Evolutionary conservation across 2,113 vertebrate species (phyloP).

Genomic region (Xerus inauris): DNA sequence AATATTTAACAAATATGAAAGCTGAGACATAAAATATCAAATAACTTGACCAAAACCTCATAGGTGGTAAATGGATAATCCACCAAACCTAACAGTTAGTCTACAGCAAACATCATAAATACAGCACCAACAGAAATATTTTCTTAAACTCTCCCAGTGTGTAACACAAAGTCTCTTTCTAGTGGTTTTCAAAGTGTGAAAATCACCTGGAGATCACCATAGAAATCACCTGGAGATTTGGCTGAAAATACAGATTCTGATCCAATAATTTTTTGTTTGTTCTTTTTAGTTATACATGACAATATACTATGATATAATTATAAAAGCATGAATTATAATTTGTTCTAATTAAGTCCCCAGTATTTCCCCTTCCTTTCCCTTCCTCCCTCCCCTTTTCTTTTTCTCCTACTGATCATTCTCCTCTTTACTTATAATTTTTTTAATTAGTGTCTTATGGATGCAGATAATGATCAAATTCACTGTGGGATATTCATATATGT

Average conservation of each 20-base stretch:
- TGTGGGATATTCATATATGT: too few relatives aligned
- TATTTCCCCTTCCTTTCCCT: too few relatives aligned
- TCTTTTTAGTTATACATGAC: too few relatives aligned
- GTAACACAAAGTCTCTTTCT: background rate
- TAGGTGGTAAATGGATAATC: background rate
- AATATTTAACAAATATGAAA: background rate
- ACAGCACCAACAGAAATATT: background rate
- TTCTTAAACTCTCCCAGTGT: background rate
- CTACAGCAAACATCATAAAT: background rate
- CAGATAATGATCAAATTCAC: too few relatives aligned
- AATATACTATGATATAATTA: too few relatives aligned
- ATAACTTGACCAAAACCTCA: background rate
- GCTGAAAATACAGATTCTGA: background rate
- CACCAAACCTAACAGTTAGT: background rate
- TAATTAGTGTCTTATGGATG: too few relatives aligned
- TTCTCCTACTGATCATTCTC: too few relatives aligned
- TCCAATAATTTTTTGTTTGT: too few relatives aligned
- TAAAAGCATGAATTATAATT: too few relatives aligned
- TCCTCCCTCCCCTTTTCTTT: too few relatives aligned
- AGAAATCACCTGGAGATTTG: background rate
- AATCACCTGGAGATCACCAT: background rate
- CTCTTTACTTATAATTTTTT: too few relatives aligned
- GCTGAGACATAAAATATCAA: background rate
- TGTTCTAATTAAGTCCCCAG: too few relatives aligned
- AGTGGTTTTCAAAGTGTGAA: background rate